Base-by-base conservation (phyloP, 2,888 invertebrate genomes). In the Tachina grossa region DNA sequence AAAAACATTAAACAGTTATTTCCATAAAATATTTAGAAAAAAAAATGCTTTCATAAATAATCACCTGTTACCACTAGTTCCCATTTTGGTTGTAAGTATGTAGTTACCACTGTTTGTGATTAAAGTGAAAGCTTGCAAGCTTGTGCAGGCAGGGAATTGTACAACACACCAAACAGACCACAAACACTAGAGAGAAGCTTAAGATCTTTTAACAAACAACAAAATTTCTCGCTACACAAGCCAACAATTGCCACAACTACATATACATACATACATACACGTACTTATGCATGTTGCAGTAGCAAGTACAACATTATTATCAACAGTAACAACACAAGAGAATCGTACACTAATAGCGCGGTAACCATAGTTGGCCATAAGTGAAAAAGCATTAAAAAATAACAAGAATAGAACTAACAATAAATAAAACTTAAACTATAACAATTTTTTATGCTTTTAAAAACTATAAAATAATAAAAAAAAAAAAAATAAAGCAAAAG, bases 321-420 rank as follows among this genome's bases (percentile, higher is more conserved):
- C 74, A 63, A 39, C 47, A 65, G 16, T 16, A 53, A 19, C 43
- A 61, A 45, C 72, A 43, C 43, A 61, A 61, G 55, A 55, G 69
- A 63, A 65, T 65, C 76, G 16, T 39, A 49, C 63, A 19, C 68
- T 85, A 82, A 85, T 82, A 80, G 66, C 79, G 85, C 80, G 85
- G 83, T 74, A 80, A 80, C 61, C 72, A 43, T 41, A 57, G 79
- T 79, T 85, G 85, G 79, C 61, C 85, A 76, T 85, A 80, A 85
- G 83, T 80, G 83, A 49, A 72, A 61, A 45, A 45, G 61, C 71
- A 85, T 83, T 83, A 83, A 83, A 51, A 76, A 75, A 65, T 53
- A 78, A 78, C 72, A 68, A 78, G 49, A 71, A 53, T 3, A 1
- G 22, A 41, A 59, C 65, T n/a, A 53, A 74, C 41, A 19, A 47